A percentile compares a stretch with the other conserved stretches of the same genome.
Evolutionary conservation across 2,888 invertebrate species (phyloP).

Genomic region (Perizoma affinitatum): DNA sequence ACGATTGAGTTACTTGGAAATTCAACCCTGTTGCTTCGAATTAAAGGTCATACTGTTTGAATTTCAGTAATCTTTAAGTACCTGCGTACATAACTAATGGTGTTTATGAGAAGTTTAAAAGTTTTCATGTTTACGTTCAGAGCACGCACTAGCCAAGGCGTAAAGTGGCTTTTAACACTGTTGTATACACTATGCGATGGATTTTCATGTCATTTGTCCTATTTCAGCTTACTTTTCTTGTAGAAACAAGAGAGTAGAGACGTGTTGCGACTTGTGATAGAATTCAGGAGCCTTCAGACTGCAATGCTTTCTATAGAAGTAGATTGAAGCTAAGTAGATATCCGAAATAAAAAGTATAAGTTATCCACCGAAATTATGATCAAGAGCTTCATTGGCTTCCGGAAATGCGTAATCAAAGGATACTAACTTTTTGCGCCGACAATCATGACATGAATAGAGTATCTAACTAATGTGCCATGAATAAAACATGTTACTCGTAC

Average conservation of each 20-base stretch:
- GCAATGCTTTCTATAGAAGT: too few species aligned
- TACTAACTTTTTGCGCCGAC: constrained; percentile 18
- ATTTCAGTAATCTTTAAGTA: constrained; percentile 25
- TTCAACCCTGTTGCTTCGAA: constrained; percentile 22
- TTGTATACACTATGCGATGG: constrained; percentile 21
- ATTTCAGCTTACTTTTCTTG: too few species aligned
- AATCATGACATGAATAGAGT: constrained; percentile 13
- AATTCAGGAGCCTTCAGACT: too few species aligned
- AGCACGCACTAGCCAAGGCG: constrained; percentile 59
- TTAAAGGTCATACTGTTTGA: constrained; percentile 25
- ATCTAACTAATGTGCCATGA: constrained; percentile 6
- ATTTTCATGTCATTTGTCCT: constrained; percentile 28
- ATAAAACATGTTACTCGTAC: constrained; percentile 10
- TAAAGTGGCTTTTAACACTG: constrained; percentile 28
- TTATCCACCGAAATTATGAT: background rate
- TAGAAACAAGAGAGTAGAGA: too few species aligned
- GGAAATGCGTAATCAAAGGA: constrained; percentile 32
- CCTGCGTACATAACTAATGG: constrained; percentile 42
- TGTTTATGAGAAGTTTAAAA: constrained; percentile 63
- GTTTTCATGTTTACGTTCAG: constrained; percentile 65
- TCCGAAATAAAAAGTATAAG: too few species aligned
- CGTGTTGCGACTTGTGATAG: too few species aligned
- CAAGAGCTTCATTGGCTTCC: constrained; percentile 17
- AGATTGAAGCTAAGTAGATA: too few species aligned
- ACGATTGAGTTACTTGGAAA: constrained; percentile 15